These are phyloP conservation scores for Macaria liturata DNA, from an alignment of 2,888 invertebrate genomes.

Conservation along the genomic window DNA sequence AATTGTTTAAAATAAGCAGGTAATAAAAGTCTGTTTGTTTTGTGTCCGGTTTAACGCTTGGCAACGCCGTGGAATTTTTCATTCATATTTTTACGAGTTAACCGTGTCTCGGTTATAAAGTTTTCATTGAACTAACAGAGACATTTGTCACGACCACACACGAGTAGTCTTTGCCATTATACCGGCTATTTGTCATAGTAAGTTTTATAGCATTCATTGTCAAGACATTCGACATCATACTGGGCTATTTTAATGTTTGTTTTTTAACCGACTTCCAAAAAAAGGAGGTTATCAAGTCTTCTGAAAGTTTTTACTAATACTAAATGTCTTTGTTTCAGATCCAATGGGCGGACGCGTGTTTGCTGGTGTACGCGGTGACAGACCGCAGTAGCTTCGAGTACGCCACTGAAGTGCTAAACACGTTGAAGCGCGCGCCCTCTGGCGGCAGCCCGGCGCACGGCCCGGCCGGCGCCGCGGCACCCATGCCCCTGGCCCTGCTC, in stretches of 20 bases:
- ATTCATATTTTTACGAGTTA: conserved; percentile 1
- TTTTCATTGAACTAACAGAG: too few species aligned
- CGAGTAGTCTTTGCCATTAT: too few species aligned
- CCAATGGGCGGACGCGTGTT: conserved; percentile 91
- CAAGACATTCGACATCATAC: too few species aligned
- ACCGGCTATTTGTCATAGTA: too few species aligned
- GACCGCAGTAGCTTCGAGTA: conserved; percentile 88
- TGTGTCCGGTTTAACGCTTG: conserved; percentile 1
- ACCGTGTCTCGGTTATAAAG: too few species aligned
- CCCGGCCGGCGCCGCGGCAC: conserved; percentile 75
- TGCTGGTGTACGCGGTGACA: conserved; percentile 90
- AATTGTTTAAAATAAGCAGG: conserved; percentile 20
- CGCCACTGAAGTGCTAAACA: conserved; percentile 85
- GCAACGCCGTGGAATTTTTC: conserved; percentile 4
- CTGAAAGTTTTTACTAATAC: too few species aligned
- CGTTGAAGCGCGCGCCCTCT: conserved; percentile 82
- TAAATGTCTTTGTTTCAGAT: conserved; percentile 71
- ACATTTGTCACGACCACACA: too few species aligned
- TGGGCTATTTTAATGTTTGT: too few species aligned
- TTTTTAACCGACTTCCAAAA: too few species aligned
- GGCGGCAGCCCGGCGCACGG: conserved; percentile 84
- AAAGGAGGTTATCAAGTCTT: too few species aligned
- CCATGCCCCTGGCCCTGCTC: conserved; percentile 85
- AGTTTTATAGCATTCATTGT: too few species aligned
- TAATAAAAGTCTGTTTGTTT: conserved; percentile 21